Percentiles rank a stretch among this genome's conserved stretches.
Conservation (phyloP, 53 echinoderm and acorn worm species). For the Pentamera pediparva region DNA sequence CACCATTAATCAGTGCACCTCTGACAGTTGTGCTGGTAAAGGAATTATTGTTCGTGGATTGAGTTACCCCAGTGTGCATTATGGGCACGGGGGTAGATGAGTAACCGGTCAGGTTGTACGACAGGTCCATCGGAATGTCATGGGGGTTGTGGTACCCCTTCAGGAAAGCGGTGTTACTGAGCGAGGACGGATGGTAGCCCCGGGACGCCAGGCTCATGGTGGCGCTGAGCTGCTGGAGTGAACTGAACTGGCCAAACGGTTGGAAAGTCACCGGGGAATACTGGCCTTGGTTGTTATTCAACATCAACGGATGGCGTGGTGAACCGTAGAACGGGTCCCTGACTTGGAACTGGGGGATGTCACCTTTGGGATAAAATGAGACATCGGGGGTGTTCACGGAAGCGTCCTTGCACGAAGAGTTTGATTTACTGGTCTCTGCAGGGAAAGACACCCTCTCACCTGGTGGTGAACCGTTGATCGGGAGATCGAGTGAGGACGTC, state of each 20-base stretch:
- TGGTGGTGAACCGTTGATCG: conserved; percentile 1
- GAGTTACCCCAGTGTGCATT: conserved; percentile 56
- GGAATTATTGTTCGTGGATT: conserved; percentile 30
- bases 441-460: conserved; percentile 1
- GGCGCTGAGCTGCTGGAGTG: conserved; percentile 70
- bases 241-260: conserved; percentile 55
- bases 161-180: conserved; percentile 47
- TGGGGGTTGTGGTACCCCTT: conserved; percentile 72
- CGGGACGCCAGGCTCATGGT: conserved; percentile 68
- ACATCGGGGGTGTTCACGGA: not conserved
- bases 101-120: conserved; percentile 74
- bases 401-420: not conserved
- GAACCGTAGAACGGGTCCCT: conserved; percentile 24
- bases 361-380: not conserved
- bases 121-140: conserved; percentile 94
- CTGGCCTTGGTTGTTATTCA: conserved; percentile 16
- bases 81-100: conserved; percentile 52
- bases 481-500: conserved; percentile 27
- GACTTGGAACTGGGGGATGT: not conserved
- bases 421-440: not conserved
- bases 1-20: conserved; percentile 4
- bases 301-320: conserved; percentile 23
- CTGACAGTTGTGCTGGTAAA: conserved; percentile 19
- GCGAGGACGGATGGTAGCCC: conserved; percentile 65
- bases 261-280: conserved; percentile 21